Percentiles rank a stretch among this genome's conserved stretches.
Conservation (phyloP, 2,113 vertebrate genomes). For the Delphinus delphis region DNA sequence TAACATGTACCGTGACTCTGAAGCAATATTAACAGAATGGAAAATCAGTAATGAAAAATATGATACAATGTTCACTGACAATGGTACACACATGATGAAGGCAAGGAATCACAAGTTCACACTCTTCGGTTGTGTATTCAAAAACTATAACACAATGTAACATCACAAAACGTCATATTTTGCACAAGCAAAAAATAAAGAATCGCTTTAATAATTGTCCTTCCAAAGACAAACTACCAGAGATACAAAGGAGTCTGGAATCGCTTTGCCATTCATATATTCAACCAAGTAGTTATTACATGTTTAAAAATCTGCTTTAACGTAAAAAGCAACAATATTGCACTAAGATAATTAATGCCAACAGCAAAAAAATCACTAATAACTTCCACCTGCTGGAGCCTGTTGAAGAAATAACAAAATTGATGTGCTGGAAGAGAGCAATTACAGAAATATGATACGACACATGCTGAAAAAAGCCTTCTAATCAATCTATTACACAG, state of each 20-base stretch:
- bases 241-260: background rate
- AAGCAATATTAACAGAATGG: background rate
- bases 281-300: background rate
- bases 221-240: background rate
- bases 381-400: background rate
- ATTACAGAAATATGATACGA: background rate
- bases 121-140: background rate
- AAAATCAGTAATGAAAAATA: background rate
- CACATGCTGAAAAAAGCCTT: background rate
- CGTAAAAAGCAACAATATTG: background rate
- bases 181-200: background rate
- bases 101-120: background rate
- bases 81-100: background rate
- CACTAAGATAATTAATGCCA: background rate
- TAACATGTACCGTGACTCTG: background rate
- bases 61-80: background rate
- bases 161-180: background rate
- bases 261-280: background rate
- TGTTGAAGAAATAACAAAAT: background rate
- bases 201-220: background rate
- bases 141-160: background rate
- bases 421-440: background rate
- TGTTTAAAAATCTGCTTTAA: background rate
- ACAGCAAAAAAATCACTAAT: background rate
- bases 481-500: background rate